These are phyloP conservation scores for Schizaphis graminum DNA, from an alignment of 2,888 invertebrate species.

Conservation along the genomic window DNA sequence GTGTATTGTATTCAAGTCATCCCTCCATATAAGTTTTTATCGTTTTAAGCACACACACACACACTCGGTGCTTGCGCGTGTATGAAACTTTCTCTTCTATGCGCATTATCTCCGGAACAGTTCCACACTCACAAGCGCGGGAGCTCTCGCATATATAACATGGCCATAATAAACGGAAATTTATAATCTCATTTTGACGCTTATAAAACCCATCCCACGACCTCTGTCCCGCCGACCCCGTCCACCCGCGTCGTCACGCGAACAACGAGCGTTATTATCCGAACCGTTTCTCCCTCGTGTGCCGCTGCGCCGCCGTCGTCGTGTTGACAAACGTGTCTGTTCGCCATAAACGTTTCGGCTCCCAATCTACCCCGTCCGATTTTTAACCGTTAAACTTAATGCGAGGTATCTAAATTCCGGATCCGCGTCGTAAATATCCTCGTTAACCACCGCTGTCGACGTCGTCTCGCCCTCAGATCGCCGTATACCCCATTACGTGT, in stretches of 20 bases:
- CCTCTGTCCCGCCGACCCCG: not conserved
- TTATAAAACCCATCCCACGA: not conserved
- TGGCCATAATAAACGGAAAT: conserved; percentile 61
- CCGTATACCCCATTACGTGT: conserved; percentile 13
- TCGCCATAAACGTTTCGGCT: not conserved
- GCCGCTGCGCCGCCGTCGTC: not conserved
- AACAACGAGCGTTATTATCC: conserved; percentile 30
- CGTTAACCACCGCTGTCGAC: conserved; percentile 37
- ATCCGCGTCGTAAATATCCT: conserved; percentile 51
- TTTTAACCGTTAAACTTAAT: conserved; percentile 61
- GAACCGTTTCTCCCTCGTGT: conserved; percentile 25
- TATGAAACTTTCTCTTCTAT: conserved; percentile 44
- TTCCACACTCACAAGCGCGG: not conserved
- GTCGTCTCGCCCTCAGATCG: not conserved
- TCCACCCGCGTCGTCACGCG: not conserved
- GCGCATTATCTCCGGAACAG: conserved; percentile 57
- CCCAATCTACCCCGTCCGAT: conserved; percentile 30
- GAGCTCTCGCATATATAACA: conserved; percentile 22
- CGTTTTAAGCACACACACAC: conserved; percentile 17
- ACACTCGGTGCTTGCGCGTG: no score
- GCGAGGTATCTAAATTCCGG: conserved; percentile 58
- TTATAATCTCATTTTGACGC: conserved; percentile 61
- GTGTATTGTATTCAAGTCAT: not conserved
- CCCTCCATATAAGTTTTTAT: conserved; percentile 25
- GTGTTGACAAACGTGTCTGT: conserved; percentile 60